Evolutionary conservation across 2,797 vertebrate species (phyloP), one percentile per base, ranked within the genome.

Genomic region (Notolabrus celidotus): DNA sequence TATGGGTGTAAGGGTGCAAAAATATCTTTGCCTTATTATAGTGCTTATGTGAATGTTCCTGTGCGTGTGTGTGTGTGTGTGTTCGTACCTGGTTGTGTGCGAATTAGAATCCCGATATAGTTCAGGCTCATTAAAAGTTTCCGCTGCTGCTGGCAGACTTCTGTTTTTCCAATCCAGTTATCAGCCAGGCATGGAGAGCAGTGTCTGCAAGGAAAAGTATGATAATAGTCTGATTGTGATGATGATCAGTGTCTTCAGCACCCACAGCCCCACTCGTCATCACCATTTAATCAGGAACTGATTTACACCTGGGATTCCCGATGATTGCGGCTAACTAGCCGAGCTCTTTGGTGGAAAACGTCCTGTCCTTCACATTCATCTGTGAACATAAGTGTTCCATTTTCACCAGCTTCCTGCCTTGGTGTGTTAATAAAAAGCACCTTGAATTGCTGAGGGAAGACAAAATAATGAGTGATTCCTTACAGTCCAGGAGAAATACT

Each of bases 91-190:
- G 47, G 29, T 27, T 53, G 38, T 49, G 65, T 78, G 57, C 59
- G 55, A 71, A 68, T 60, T 43, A 62, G 41, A 10, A 58, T 54
- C 55, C 34, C 1, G 7, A 79, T 73, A 73, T 85, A 82, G 73
- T 74, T 71, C 42, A 74, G 62, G 47, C 76, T 80, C 67, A 85
- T 85, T 85, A 85, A 74, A 82, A 82, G 63, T 77, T 77, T 69
- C 63, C 49, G 31, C 67, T 72, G 22, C 56, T 49, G 54, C 62
- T 74, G 16, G 47, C 56, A 70, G 53, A 67, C 71, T 68, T 27
- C 42, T 51, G 38, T 59, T 62, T 49, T 67, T 51, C 20, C 55
- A 20, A 59, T 47, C 38, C 47, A 65, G 57, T 61, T 69, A 62
- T 65, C 67, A 79, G 49, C n/a, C 47, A 67, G 57, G 31, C 69